Percentiles rank a stretch among this genome's conserved stretches.
phyloP scores from a whole-genome alignment of 2,888 invertebrate genomes.

The Melanotus villosus region DNA sequence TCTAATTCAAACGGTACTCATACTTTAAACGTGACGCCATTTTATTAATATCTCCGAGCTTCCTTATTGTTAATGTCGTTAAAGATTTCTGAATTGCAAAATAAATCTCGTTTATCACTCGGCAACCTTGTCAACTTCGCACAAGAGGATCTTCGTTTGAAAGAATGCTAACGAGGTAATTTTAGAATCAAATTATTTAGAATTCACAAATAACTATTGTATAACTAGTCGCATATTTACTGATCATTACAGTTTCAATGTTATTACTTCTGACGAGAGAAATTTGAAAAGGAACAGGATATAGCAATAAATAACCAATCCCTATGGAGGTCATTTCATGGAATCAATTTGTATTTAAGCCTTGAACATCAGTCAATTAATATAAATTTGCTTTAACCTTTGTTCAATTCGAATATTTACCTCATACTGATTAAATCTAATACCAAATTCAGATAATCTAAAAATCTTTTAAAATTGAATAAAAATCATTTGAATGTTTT shows the following conservation, averaged over 20 bases:
- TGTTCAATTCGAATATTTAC: neutral
- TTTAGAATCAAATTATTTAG: no score
- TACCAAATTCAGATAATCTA: no score
- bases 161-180: no score
- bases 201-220: no score
- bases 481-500: no score
- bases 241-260: no score
- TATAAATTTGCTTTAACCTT: neutral
- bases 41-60: neutral
- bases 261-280: no score
- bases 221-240: no score
- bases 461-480: no score
- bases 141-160: constrained; percentile 4
- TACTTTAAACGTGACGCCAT: neutral
- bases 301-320: neutral
- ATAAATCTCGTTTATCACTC: neutral
- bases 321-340: neutral
- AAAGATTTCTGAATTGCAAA: neutral
- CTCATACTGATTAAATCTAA: neutral
- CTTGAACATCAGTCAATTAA: constrained; percentile 1
- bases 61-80: neutral
- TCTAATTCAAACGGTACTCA: neutral
- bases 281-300: neutral
- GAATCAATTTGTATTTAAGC: neutral
- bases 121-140: neutral